Conservation (phyloP, 2,797 vertebrate species). For the Xerus rutilus region DNA sequence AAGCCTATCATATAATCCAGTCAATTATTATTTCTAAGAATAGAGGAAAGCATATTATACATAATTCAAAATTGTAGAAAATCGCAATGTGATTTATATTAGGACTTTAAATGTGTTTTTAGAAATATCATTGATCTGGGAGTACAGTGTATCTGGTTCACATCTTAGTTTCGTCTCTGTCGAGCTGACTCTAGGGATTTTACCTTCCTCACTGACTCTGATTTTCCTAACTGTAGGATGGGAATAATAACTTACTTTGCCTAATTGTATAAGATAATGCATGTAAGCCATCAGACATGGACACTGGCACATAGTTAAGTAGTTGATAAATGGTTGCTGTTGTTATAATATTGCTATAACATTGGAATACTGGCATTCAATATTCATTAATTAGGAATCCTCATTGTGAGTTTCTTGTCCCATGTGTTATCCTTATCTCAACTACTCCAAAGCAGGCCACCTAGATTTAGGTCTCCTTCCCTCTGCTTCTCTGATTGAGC, state of each 20-base stretch:
- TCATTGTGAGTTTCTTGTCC: neutral
- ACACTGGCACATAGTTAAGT: neutral
- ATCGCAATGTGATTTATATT: neutral
- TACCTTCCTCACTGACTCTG: neutral
- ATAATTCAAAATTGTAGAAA: slow-evolving; percentile 35
- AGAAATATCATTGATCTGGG: neutral
- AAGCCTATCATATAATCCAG: neutral
- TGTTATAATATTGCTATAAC: neutral
- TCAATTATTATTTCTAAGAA: slow-evolving; percentile 39
- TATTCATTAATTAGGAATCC: neutral
- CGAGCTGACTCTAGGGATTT: neutral
- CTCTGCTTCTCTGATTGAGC: neutral
- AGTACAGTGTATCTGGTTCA: neutral
- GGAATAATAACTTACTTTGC: neutral
- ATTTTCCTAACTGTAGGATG: neutral
- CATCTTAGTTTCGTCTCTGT: neutral
- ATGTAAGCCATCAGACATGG: neutral
- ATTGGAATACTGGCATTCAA: neutral
- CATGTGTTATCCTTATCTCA: neutral
- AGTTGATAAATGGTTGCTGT: neutral
- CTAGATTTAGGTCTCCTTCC: neutral
- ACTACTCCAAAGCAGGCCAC: neutral
- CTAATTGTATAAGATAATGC: neutral
- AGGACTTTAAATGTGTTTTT: slow-evolving; percentile 33
- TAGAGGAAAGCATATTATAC: neutral